Base-by-base conservation (phyloP, 2,113 vertebrate genomes). In the Eurypyga helias region DNA sequence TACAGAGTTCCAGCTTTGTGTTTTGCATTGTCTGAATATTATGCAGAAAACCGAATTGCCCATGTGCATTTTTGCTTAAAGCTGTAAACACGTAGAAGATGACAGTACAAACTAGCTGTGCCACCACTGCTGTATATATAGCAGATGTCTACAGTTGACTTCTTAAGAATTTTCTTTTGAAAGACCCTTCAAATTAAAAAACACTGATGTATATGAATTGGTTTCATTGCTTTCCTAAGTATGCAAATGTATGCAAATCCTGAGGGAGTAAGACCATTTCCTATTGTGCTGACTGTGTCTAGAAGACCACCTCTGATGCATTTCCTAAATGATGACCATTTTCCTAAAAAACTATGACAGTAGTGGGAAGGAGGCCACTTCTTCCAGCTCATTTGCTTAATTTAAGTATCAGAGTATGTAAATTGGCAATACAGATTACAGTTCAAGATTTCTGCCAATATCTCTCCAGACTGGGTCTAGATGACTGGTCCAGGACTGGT, bases 1-100 rank as follows among this genome's bases (percentile, higher is more conserved):
- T 55, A 94, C 46, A 76, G 83, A 93, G 95, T 93, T 93, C 90
- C 76, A 97, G 75, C 43, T 96, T 79, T 81, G 46, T 90, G 67
- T 87, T 98, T 97, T 97, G 75, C 87, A 78, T 84, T 91, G 85
- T 81, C 83, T 96, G 72, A 41, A 70, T 95, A 76, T 96, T 96
- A 94, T 41, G 71, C 31, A 90, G 83, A 94, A 98, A 97, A 95
- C 5, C 0, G 13, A 97, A 98, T 89, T 96, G 88, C 65, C 90
- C 75, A 45, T 70, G 90, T 13, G 48, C 91, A 73, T 61, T 96
- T 96, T 88, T 84, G 78, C 94, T 91, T 93, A 96, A 97, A 97
- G 71, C 83, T 96, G 57, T 95, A 90, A 96, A 95, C 64, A 69
- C 23, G 17, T 18, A 79, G 83, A 94, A 96, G 60, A 95, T 79